These are phyloP conservation scores for Gnatocerus cornutus DNA, from an alignment of 2,888 invertebrate species.

Conservation along the genomic window DNA sequence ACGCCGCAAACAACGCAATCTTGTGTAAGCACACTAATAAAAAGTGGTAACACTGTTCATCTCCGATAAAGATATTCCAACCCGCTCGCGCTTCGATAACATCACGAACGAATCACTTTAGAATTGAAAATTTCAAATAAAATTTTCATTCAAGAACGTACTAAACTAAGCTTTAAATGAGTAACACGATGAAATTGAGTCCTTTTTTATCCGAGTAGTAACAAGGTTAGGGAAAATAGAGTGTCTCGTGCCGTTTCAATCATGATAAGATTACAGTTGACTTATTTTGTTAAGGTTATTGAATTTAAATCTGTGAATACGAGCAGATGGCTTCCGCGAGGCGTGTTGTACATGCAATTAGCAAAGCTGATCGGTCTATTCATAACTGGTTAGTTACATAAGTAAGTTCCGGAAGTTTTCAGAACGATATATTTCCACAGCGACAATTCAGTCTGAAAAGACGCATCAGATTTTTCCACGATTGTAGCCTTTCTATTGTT, in stretches of 20 bases:
- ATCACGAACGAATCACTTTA: slow-evolving; percentile 16
- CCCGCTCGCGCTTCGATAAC: slow-evolving; percentile 20
- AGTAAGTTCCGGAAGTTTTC: slow-evolving; percentile 6
- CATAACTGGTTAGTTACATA: slow-evolving; percentile 26
- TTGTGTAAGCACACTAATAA: slow-evolving; percentile 21
- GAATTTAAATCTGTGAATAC: slow-evolving; percentile 57
- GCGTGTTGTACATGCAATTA: slow-evolving; percentile 42
- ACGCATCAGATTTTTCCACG: no score
- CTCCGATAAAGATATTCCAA: slow-evolving; percentile 28
- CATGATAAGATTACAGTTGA: slow-evolving; percentile 56
- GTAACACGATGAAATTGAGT: slow-evolving; percentile 38
- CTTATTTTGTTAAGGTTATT: slow-evolving; percentile 58
- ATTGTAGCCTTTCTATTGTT: neutral
- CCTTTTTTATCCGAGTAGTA: slow-evolving; percentile 33
- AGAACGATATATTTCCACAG: neutral
- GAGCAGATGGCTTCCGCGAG: slow-evolving; percentile 55
- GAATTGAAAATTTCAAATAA: slow-evolving; percentile 30
- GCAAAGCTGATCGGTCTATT: slow-evolving; percentile 39
- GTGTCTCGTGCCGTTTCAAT: slow-evolving; percentile 47
- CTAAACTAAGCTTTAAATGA: slow-evolving; percentile 29
- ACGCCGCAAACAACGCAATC: neutral
- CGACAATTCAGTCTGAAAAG: slow-evolving; percentile 1
- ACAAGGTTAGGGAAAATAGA: slow-evolving; percentile 37
- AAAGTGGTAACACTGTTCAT: slow-evolving; percentile 29
- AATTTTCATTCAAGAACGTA: slow-evolving; percentile 36